Evolutionary conservation across 1,140 invertebrate genomes (phyloP).

Genomic region (Calycopis cecrops): DNA sequence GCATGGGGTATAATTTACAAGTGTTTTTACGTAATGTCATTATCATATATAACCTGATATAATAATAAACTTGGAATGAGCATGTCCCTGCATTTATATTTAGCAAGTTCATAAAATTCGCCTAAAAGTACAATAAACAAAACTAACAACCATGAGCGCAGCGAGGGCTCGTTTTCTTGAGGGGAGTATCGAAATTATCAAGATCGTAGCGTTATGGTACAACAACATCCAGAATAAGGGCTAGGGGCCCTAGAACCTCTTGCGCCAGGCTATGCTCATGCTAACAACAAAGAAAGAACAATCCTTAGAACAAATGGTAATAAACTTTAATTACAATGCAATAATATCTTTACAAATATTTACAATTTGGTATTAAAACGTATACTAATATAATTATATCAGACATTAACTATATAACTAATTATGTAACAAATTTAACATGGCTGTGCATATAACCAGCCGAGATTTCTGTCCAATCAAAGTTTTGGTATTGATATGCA

Average conservation of each 20-base stretch:
- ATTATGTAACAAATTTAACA: slow-evolving; percentile 51
- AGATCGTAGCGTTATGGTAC: no score
- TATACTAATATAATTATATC: slow-evolving; percentile 68
- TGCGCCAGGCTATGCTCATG: neutral
- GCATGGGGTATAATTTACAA: no score
- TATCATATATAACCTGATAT: no score
- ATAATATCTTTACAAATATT: slow-evolving; percentile 74
- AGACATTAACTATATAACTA: slow-evolving; percentile 53
- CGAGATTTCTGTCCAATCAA: slow-evolving; percentile 31
- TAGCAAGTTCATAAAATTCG: slow-evolving; percentile 38
- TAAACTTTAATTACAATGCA: slow-evolving; percentile 68
- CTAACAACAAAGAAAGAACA: slow-evolving; percentile 66
- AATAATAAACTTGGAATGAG: slow-evolving; percentile 30
- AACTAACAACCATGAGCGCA: slow-evolving; percentile 39
- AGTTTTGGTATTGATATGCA: slow-evolving; percentile 57
- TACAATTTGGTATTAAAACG: slow-evolving; percentile 72
- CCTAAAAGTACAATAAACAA: slow-evolving; percentile 57
- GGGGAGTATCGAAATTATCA: no score
- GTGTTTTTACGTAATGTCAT: no score
- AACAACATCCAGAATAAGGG: no score
- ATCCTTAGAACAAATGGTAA: slow-evolving; percentile 72
- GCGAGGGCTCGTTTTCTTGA: neutral
- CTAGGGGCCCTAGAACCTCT: no score
- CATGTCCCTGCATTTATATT: slow-evolving; percentile 33
- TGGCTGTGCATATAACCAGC: slow-evolving; percentile 37